A percentile compares a stretch with the other conserved stretches of the same genome.
Conservation (phyloP, 2,888 invertebrate genomes). For the Beris chalybata region DNA sequence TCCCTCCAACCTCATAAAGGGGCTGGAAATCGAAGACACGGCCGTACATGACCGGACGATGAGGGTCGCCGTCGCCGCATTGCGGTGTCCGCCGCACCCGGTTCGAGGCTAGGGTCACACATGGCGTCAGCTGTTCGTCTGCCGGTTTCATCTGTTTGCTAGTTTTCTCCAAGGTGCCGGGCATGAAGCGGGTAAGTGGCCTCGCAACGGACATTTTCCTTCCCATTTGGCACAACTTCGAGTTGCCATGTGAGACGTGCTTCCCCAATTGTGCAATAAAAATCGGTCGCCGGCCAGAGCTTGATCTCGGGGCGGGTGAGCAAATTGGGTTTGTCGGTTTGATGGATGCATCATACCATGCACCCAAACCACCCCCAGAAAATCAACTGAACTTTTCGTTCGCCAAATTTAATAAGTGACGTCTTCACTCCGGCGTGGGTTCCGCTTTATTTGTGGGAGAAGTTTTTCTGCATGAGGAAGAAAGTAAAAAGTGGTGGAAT, state of each 20-base stretch:
- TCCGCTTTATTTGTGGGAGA: not conserved
- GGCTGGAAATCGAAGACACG: not conserved
- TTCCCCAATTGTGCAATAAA: not conserved
- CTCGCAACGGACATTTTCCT: not conserved
- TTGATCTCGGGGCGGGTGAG: too few species aligned
- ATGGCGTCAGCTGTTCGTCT: conserved; percentile 23
- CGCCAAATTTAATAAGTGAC: too few species aligned
- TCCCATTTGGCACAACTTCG: too few species aligned
- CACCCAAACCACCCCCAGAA: conserved; percentile 9
- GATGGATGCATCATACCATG: too few species aligned
- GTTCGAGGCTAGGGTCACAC: too few species aligned
- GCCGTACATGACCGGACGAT: not conserved
- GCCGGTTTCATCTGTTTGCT: conserved; percentile 8
- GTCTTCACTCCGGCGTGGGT: too few species aligned
- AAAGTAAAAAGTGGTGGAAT: conserved; percentile 9
- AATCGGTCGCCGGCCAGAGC: too few species aligned
- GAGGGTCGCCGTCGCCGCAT: conserved; percentile 12
- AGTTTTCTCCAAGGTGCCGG: not conserved
- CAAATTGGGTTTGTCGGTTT: too few species aligned
- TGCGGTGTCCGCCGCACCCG: conserved; percentile 4
- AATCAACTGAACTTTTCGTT: too few species aligned
- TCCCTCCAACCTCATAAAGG: too few species aligned
- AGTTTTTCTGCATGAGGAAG: conserved; percentile 1
- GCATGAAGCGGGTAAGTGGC: not conserved
- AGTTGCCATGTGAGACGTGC: conserved; percentile 7